Conservation (phyloP, 2,797 vertebrate genomes). For the Peromyscus melanophrys region DNA sequence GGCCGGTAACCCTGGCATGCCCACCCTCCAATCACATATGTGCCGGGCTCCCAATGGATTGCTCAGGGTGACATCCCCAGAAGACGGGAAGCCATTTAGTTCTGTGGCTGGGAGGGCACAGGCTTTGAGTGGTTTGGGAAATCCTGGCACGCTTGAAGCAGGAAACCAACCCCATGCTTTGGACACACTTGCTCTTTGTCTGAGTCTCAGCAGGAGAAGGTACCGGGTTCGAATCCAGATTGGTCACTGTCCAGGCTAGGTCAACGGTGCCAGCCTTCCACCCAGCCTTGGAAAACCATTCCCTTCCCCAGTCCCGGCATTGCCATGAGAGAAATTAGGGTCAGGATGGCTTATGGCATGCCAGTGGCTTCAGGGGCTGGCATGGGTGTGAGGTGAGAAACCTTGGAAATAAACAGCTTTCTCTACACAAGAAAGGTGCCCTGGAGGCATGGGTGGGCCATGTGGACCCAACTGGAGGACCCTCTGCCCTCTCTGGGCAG, state of each 20-base stretch:
- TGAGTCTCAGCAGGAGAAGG: slow-evolving; percentile 43
- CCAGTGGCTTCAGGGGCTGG: not conserved
- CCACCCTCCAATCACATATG: rapidly evolving
- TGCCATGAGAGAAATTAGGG: not conserved
- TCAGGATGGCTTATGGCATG: not conserved
- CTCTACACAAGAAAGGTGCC: not conserved
- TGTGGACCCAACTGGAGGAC: not conserved
- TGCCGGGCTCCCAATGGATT: not conserved
- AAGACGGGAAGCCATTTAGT: not conserved
- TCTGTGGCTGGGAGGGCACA: not conserved
- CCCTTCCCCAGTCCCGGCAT: not conserved
- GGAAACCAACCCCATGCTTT: not conserved
- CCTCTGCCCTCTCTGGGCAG: not conserved
- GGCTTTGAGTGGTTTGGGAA: not conserved
- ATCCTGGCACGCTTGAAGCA: not conserved
- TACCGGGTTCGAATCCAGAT: slow-evolving; percentile 13
- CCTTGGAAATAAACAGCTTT: not conserved
- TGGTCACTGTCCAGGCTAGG: slow-evolving; percentile 18
- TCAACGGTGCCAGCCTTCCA: slow-evolving; percentile 55
- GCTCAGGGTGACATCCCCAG: not conserved
- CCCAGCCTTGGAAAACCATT: not conserved
- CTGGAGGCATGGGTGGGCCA: not conserved
- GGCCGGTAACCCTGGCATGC: rapidly evolving
- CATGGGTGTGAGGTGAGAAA: not conserved
- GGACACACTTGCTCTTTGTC: slow-evolving; percentile 59